Percentiles rank a stretch among this genome's conserved stretches.
These are phyloP conservation scores for Eupeodes latifasciatus DNA, from an alignment of 2,888 invertebrate genomes.

Conservation along the genomic window DNA sequence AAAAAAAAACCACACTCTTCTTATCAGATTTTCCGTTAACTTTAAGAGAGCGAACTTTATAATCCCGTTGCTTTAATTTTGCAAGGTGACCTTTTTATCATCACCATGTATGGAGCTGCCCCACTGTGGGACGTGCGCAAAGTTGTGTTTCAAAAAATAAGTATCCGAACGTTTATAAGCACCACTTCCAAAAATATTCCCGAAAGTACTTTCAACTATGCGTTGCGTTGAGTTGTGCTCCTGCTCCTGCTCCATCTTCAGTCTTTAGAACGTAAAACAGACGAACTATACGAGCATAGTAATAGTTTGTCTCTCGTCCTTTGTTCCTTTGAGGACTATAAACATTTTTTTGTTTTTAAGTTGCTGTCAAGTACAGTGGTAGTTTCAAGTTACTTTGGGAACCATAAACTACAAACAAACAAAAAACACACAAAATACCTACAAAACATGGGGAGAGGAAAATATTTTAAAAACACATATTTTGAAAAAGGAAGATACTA, in stretches of 20 bases:
- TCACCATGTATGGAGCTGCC: too few species aligned
- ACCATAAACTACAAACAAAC: not conserved
- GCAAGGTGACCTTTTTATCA: too few species aligned
- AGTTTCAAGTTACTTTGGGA: slow-evolving; percentile 21
- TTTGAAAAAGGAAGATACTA: too few species aligned
- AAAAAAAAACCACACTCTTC: too few species aligned
- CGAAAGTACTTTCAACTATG: slow-evolving; percentile 51
- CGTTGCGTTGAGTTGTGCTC: slow-evolving; percentile 3
- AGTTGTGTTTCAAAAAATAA: slow-evolving; percentile 43
- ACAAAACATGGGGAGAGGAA: too few species aligned
- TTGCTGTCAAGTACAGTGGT: slow-evolving; percentile 59
- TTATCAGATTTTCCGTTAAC: too few species aligned
- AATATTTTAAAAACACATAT: too few species aligned
- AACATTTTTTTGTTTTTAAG: slow-evolving; percentile 54
- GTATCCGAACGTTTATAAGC: slow-evolving; percentile 51
- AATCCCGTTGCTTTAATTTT: too few species aligned
- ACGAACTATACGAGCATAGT: not conserved
- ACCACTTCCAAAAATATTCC: slow-evolving; percentile 41
- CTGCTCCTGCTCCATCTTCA: not conserved
- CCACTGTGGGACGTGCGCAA: slow-evolving; percentile 34
- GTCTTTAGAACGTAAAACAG: not conserved
- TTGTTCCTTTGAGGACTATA: slow-evolving; percentile 37
- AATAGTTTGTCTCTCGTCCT: slow-evolving; percentile 18
- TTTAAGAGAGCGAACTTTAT: too few species aligned
- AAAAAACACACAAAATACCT: too few species aligned